phyloP scores from a whole-genome alignment of 1,140 invertebrate genomes.

The Drosophila kurseongensis region DNA sequence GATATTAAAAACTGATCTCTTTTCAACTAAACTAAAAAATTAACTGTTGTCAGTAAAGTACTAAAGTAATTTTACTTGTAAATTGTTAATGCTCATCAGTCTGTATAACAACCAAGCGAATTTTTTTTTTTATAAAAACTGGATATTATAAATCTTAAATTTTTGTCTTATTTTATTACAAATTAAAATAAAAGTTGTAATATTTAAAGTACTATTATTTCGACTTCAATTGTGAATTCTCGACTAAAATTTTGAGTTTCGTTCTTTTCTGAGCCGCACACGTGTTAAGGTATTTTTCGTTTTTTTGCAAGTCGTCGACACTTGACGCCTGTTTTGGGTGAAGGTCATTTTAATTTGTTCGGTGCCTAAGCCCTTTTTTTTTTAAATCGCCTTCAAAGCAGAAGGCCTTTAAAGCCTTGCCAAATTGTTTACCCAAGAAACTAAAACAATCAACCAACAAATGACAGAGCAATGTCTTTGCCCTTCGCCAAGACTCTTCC shows the following conservation, averaged over 20 bases:
- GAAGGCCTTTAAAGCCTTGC: conserved; percentile 40
- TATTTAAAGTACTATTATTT: neutral
- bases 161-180: too few relatives aligned
- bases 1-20: too few relatives aligned
- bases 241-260: conserved; percentile 45
- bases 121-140: too few relatives aligned
- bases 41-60: too few relatives aligned
- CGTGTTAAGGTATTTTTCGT: conserved; percentile 62
- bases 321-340: conserved; percentile 59
- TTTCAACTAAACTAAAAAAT: too few relatives aligned
- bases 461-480: conserved; percentile 37
- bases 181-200: too few relatives aligned
- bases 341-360: conserved; percentile 73
- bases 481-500: neutral
- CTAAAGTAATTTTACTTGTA: too few relatives aligned
- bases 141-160: too few relatives aligned
- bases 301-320: conserved; percentile 55
- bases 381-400: conserved; percentile 27
- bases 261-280: conserved; percentile 50
- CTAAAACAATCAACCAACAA: conserved; percentile 53
- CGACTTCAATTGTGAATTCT: neutral
- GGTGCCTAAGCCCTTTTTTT: conserved; percentile 15
- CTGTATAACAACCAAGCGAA: too few relatives aligned
- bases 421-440: conserved; percentile 49
- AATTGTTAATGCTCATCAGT: too few relatives aligned